A percentile compares a stretch with the other conserved stretches of the same genome.
Evolutionary conservation across 2,888 invertebrate genomes (phyloP).

Genomic region (Phania funesta): DNA sequence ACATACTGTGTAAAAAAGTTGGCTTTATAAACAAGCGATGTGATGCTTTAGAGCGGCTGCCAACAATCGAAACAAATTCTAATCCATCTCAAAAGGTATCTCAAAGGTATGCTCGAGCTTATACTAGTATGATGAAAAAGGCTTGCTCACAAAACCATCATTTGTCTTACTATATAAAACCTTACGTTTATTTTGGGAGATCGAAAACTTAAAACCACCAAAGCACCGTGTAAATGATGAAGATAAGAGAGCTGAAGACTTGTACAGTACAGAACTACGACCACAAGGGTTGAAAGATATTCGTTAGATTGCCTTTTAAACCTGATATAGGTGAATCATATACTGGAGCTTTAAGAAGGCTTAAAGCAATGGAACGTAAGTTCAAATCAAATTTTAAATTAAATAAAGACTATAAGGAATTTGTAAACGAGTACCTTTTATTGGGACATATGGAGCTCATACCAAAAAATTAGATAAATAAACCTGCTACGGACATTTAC

Average conservation of each 20-base stretch:
- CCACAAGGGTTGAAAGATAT: not conserved
- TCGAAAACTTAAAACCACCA: slow-evolving; percentile 1
- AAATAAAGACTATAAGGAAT: slow-evolving; percentile 15
- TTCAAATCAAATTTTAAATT: slow-evolving; percentile 34
- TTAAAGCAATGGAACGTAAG: slow-evolving; percentile 45
- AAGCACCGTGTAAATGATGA: not conserved
- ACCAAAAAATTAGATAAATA: not conserved
- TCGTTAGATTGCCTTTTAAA: slow-evolving; percentile 14
- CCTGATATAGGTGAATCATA: slow-evolving; percentile 20
- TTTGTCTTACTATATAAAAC: slow-evolving; percentile 7
- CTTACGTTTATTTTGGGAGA: slow-evolving; percentile 10
- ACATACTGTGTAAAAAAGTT: slow-evolving; percentile 47
- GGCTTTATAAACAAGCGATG: slow-evolving; percentile 44
- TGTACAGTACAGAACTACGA: slow-evolving; percentile 11
- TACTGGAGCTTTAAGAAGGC: slow-evolving; percentile 14
- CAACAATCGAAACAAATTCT: too few relatives aligned
- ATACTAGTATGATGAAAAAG: slow-evolving; percentile 17
- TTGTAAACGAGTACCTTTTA: slow-evolving; percentile 46
- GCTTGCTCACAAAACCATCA: slow-evolving; percentile 19
- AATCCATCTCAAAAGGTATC: not conserved
- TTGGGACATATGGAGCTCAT: slow-evolving; percentile 49
- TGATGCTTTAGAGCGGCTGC: slow-evolving; percentile 31
- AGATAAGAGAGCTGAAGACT: slow-evolving; percentile 35
- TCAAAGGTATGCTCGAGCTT: slow-evolving; percentile 13
- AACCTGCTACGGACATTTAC: not conserved